Evolutionary conservation across 2,797 vertebrate species (phyloP), one percentile per base, ranked within the genome.

Genomic region (Menidia menidia): DNA sequence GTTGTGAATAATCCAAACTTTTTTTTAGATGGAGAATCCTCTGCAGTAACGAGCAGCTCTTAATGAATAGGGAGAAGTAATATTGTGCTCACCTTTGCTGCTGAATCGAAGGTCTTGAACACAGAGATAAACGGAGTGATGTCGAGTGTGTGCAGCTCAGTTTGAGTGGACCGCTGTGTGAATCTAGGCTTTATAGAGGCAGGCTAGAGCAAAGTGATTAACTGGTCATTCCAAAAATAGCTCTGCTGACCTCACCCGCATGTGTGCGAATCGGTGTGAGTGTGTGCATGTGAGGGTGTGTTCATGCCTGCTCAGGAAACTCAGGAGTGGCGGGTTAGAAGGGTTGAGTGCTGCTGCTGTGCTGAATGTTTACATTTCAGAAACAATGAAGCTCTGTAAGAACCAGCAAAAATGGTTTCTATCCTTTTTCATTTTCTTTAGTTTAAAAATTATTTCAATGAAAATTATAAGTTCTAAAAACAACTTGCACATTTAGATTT

Each of bases 381-480:
- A 79, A 92, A 93, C 92, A 94, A 94, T 93, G 90, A 91, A 85
- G 70, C 65, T 68, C 57, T 81, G 76, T 63, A 83, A 88, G 76
- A 63, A 18, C 57, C 42, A 56, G 25, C 8, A 15, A 12, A 75
- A 42, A 25, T 30, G 43, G 30, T 54, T 56, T 72, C 54, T 78
- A 30, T 52, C 5, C 31, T 56, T 45, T 14, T 64, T 16, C 18
- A 18, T 15, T 35, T 19, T 58, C 15, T 44, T 62, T 48, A 12
- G 19, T 52, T 16, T 44, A 39, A 39, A 39, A 53, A 53, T 8
- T 12, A 53, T 53, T 8, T 15, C 31, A 15, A 7, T 3, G 7
- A 7, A 31, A 14, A 0, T 31, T 4, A 39, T 39, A 2, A 39
- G 35, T 31, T 12, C 25, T 39, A 13, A 8, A 35, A 31, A 11